Evolutionary conservation across 1,140 invertebrate species (phyloP), one percentile per base, ranked within the genome.

Genomic region (Calosoma granatense): DNA sequence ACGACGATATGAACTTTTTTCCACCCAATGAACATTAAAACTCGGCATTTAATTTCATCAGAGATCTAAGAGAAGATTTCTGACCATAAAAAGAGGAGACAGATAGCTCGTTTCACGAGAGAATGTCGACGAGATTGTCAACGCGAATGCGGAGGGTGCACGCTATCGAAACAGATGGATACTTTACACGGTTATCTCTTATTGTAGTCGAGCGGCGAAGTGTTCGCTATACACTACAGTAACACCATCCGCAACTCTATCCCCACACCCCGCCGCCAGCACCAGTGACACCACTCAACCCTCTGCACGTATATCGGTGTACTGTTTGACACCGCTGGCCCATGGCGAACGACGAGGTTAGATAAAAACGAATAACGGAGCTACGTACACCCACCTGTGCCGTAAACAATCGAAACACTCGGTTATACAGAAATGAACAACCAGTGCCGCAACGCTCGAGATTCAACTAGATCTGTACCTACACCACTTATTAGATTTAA

Each of bases 1-100:
- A 57, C 56, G 56, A 65, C 64, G 71, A 71, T 69, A 70, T 67
- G 68, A 72, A 73, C 70, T 73, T 73, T 74, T 73, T 73, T 69
- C 69, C 57, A 65, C 64, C 67, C 70, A 63, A 69, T 70, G 70
- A 70, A 70, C 72, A 73, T 73, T 73, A 72, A 73, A 73, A 72
- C 69, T 70, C 67, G 65, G 66, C 70, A 70, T 73, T 73, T 73
- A 73, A 73, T 74, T 74, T 72, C 70, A 72, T 73, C 71, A 69
- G 68, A 70, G 69, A 71, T 70, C 68, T 68, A 70, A 68, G 65
- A 67, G 67, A 65, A 72, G 68, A 70, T 71, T 70, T 74, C 69
- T 70, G 66, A 71, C 69, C 70, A 67, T 72, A 72, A 72, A 70
- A 72, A 70, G 64, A 61, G 63, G 61, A 65, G 6, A 47, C 41